Evolutionary conservation across 1,140 invertebrate species (phyloP).

Genomic region (Monomorium pharaonis): DNA sequence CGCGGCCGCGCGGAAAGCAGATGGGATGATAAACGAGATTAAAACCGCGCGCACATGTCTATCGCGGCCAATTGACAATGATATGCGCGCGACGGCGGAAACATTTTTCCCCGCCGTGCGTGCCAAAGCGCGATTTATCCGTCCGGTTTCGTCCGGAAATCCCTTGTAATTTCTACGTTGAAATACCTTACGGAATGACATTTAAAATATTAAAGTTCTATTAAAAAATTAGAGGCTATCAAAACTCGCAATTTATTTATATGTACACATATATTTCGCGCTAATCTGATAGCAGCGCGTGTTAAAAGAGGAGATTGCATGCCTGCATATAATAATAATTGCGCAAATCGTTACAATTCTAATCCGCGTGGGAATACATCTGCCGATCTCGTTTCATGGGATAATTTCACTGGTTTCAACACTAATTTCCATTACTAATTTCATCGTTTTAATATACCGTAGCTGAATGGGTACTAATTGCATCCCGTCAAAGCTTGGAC

Average conservation of each 20-base stretch:
- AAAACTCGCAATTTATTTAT: not conserved
- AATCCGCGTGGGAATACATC: slow-evolving; percentile 55
- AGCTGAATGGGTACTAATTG: slow-evolving; percentile 4
- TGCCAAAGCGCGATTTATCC: not conserved
- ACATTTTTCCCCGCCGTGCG: slow-evolving; percentile 3
- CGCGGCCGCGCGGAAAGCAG: slow-evolving; percentile 16
- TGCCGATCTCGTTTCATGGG: slow-evolving; percentile 15
- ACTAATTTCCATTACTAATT: slow-evolving; percentile 41
- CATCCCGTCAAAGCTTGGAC: not conserved
- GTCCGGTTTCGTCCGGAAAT: not conserved
- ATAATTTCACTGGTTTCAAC: slow-evolving; percentile 25
- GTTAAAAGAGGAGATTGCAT: not conserved
- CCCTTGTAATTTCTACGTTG: not conserved
- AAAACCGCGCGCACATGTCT: not conserved
- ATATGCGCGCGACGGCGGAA: slow-evolving; percentile 20
- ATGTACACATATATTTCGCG: not conserved
- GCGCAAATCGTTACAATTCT: not conserved
- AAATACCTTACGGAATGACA: not conserved
- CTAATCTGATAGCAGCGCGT: not conserved
- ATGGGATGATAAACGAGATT: slow-evolving; percentile 48
- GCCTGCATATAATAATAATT: slow-evolving; percentile 7
- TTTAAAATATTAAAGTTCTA: not conserved
- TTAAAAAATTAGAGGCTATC: too few species aligned
- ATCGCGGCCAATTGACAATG: slow-evolving; percentile 36
- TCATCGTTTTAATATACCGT: slow-evolving; percentile 5